Conservation (phyloP, 2,113 vertebrate species). For the Psittacara wagleri region DNA sequence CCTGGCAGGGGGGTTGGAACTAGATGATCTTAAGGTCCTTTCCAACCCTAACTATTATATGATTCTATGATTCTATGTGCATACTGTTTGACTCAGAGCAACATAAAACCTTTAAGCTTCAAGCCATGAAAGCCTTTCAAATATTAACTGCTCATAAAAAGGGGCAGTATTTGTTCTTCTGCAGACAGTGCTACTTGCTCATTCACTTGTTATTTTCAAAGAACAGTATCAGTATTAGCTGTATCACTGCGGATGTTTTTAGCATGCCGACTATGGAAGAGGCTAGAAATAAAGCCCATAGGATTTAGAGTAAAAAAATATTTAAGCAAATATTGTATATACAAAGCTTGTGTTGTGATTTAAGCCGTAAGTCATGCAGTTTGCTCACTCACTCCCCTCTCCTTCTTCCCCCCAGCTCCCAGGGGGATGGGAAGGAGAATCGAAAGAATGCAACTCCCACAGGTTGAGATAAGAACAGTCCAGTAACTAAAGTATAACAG, state of each 20-base stretch:
- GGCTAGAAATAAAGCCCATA: background rate
- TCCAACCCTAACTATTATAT: too few relatives aligned
- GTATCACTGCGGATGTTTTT: background rate
- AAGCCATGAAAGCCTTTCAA: background rate
- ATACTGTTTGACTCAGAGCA: background rate
- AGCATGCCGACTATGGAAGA: background rate
- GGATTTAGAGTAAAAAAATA: background rate
- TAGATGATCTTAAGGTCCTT: too few relatives aligned
- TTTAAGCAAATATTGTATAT: background rate
- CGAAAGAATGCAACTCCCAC: too few relatives aligned
- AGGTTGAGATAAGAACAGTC: too few relatives aligned
- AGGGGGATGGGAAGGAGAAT: too few relatives aligned
- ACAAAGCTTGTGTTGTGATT: background rate
- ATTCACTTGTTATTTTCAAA: background rate
- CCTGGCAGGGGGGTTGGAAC: too few relatives aligned
- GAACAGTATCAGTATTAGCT: background rate
- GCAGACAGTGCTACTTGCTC: background rate
- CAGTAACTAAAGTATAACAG: too few relatives aligned
- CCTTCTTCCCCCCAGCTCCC: too few relatives aligned
- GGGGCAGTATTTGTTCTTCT: background rate
- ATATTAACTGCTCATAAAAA: background rate
- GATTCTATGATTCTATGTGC: background rate
- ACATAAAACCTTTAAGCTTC: background rate
- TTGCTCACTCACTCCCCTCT: too few relatives aligned
- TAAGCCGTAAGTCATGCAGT: too few relatives aligned